Evolutionary conservation across 2,113 vertebrate genomes (phyloP).

Genomic region (Bubo bubo): DNA sequence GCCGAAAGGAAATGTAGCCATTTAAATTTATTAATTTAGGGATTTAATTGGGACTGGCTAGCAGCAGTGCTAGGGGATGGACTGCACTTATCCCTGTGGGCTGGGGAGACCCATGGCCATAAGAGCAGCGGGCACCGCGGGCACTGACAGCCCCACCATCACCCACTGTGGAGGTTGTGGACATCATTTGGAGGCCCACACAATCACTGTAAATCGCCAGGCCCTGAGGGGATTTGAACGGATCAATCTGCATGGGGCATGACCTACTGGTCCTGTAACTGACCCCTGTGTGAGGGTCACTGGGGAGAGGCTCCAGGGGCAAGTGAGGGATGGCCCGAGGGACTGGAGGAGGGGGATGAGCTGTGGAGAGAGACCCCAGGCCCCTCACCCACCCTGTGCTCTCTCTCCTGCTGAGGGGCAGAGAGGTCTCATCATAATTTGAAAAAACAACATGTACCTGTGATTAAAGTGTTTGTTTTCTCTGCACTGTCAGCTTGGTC

Average conservation of each 20-base stretch:
- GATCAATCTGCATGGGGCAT: not conserved
- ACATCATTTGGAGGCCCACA: not conserved
- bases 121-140: accelerated
- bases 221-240: accelerated
- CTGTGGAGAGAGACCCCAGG: accelerated
- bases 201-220: accelerated
- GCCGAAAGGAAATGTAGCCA: not conserved
- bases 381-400: not conserved
- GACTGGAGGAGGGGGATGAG: not conserved
- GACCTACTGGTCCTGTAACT: not conserved
- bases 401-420: accelerated
- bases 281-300: too few relatives aligned
- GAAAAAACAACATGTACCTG: not conserved
- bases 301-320: too few relatives aligned
- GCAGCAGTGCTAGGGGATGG: too few relatives aligned
- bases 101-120: not conserved
- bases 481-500: not conserved
- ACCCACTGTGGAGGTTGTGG: not conserved
- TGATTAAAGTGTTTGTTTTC: not conserved
- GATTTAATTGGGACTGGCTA: not conserved
- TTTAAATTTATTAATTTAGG: not conserved
- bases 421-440: not conserved
- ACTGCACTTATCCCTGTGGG: not conserved
- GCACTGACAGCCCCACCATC: accelerated
- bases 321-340: not conserved